Evolutionary conservation across 2,888 invertebrate species (phyloP).

Genomic region (Physocephala rufipes): DNA sequence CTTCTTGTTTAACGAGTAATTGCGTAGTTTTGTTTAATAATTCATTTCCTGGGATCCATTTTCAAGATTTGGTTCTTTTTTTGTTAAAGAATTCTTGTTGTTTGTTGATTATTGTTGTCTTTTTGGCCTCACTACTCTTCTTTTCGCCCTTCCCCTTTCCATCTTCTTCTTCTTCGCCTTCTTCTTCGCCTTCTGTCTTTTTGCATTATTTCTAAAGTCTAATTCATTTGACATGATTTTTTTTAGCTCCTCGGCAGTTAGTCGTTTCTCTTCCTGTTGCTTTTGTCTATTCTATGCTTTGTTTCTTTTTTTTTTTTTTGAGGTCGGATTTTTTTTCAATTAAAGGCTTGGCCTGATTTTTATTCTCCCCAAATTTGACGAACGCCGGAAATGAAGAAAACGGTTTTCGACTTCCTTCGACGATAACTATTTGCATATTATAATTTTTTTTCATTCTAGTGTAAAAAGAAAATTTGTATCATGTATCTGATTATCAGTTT

Average conservation of each 20-base stretch:
- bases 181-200: background rate
- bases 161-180: no score
- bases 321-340: background rate
- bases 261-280: conserved; percentile 30
- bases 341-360: conserved; percentile 12
- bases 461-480: no score
- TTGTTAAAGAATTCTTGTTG: conserved; percentile 2
- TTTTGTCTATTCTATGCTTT: background rate
- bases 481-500: no score
- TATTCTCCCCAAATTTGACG: background rate
- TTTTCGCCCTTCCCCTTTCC: no score
- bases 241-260: conserved; percentile 28
- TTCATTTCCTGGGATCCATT: conserved; percentile 60
- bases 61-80: conserved; percentile 20
- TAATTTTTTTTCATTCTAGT: no score
- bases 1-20: conserved; percentile 48
- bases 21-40: conserved; percentile 51
- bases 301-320: background rate
- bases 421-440: background rate
- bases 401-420: conserved; percentile 20
- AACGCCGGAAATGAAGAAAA: conserved; percentile 25
- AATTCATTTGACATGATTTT: conserved; percentile 26
- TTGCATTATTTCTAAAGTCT: background rate
- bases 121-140: no score
- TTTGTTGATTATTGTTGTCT: background rate